Evolutionary conservation across 2,797 vertebrate species (phyloP), one percentile per base, ranked within the genome.

Genomic region (Bovichtus variegatus): DNA sequence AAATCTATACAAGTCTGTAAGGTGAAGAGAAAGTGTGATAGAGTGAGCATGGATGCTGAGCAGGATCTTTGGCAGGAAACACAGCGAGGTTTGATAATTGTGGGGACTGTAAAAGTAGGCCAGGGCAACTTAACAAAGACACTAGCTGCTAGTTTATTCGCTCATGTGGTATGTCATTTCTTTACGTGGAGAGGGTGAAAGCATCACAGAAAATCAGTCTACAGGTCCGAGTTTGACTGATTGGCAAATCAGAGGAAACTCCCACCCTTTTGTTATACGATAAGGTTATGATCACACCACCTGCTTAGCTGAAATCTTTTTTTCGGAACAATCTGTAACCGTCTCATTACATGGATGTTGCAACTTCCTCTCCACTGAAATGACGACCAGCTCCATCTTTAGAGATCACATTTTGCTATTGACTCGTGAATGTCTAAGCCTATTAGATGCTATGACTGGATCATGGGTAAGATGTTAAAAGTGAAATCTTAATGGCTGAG

Each of bases 401-500:
- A 25, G 8, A 74, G 16, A 64, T 47, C 10, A 21, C 12, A 27
- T n/a, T 66, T 21, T 54, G 10, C 9, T 38, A 70, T n/a, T 79
- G 62, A 72, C 36, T 29, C 34, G 29, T 18, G 43, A 40, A 62
- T 5, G 3, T 69, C 38, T 31, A 40, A 74, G 27, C 5, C 44
- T 18, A 27, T 36, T 21, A 60, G 70, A 85, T 53, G 53, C 21
- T 49, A 25, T 23, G 60, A 55, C 25, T 79, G n/a, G 31, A 55
- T 74, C 6, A 19, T 34, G 19, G 29, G 10, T 25, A 59, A 21
- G 40, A 60, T 72, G 57, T 18, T 58, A 51, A 69, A 19, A 72
- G 38, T 47, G 34, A 82, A 80, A 67, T 63, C 40, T 49, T 77
- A 81, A 86, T 78, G 51, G 70, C 29, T 9, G 67, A 71, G 70